Evolutionary conservation across 2,888 invertebrate genomes (phyloP), one percentile per base, ranked within the genome.

Genomic region (Nasonovia ribisnigri): DNA sequence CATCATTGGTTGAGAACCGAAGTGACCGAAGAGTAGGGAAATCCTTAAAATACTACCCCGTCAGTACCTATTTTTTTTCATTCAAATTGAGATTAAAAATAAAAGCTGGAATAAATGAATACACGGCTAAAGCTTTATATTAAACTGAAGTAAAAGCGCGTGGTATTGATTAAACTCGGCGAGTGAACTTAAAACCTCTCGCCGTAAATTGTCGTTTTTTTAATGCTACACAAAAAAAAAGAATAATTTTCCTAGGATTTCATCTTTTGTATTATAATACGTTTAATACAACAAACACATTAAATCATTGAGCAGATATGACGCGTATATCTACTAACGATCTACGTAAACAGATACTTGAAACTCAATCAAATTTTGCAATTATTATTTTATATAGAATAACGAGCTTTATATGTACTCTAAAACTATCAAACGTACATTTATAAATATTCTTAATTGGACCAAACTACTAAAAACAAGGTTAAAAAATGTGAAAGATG

Each of bases 51-150:
- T 77, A 77, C 36, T 77, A 36, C 29, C 84, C 3, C 26, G 42
- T 43, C 43, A 36, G 67, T 29, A 46, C 43, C 86, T 46, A 86
- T 46, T 29, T 77, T 77, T 77, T 77, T 57, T 77, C 77, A 20
- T 77, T 77, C 77, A 77, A 36, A 86, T 86, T 46, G 46, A 86
- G 51, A 88, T 88, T 51, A 20, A 86, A 86, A 43, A 48, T 87
- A 87, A 87, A 51, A 51, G n/a, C 87, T 36, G 87, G 51, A 88
- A 87, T 87, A 87, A 48, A 88, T 88, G n/a, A 88, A 88, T 51
- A 51, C 13, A 88, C 46, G 46, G 86, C 11, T 29, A 86, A 86
- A 86, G 26, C 29, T 86, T 86, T 88, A 88, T 88, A 88, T 48
- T 51, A 88, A 29, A 88, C 51, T 11, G 88, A 36, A 88, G 24